Evolutionary conservation across 2,113 vertebrate species (phyloP), one percentile per base, ranked within the genome.

Genomic region (Gopherus flavomarginatus): DNA sequence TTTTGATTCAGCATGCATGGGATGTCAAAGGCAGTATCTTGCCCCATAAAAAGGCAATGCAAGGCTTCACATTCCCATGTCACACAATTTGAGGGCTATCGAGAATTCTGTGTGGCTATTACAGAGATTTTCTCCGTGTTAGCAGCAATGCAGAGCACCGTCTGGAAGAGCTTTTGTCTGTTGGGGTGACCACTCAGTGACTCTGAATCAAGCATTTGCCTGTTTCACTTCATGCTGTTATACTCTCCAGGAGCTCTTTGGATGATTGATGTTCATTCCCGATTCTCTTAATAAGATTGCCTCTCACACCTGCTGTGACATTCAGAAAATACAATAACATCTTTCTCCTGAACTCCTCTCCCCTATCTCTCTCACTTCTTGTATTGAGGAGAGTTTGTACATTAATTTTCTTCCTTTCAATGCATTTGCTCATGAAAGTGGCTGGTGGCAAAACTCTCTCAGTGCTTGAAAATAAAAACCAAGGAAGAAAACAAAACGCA

Each of bases 11-110:
- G 19, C 6, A 44, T 9, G 3, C 11, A 9, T 11, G 27, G 11
- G 53, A 38, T 35, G 10, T 31, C 78, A 86, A 2, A 9, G 49
- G 2, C 47, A 35, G 49, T 56, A 19, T 21, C 53, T 2, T 50
- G 57, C 19, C 47, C 42, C 5, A n/a, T 3, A 6, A 38, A 38
- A 65, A 69, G 31, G 12, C 6, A 78, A 26, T 5, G 44, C 9
- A 44, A 22, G 42, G 24, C 5, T 79, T 62, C 4, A 5, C 78
- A 85, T 90, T 22, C 29, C 1, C 1, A 1, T 4, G 0, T 75
- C 81, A 27, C 50, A 2, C 56, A 87, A 53, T 80, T 52, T 0
- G 0, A 0, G 5, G 2, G 11, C 6, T 13, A 10, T 83, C 0
- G 0, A 1, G 8, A 11, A 10, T 6, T 16, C 31, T 47, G 14